phyloP scores from a whole-genome alignment of 2,888 invertebrate genomes.

The Megalurothrips usitatus region DNA sequence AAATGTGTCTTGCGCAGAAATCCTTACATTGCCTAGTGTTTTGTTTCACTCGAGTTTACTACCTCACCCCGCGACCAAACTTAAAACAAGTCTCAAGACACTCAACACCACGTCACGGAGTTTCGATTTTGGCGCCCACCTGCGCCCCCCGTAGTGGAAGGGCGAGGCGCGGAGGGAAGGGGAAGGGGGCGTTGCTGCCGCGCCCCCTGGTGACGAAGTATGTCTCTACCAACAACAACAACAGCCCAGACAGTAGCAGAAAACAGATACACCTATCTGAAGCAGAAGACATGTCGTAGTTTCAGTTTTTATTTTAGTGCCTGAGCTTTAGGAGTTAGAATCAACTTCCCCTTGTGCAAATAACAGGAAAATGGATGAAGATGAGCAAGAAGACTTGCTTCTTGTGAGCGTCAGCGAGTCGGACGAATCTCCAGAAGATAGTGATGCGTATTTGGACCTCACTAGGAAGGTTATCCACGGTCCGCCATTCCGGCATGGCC shows the following conservation, averaged over 20 bases:
- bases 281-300: conserved; percentile 22
- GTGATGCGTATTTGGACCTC: conserved; percentile 39
- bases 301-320: conserved; percentile 7
- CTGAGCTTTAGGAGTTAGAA: not conserved
- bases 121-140: too few species aligned
- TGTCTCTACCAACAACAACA: conserved; percentile 5
- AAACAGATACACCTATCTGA: conserved; percentile 16
- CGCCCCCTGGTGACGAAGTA: not conserved
- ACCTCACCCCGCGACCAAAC: too few species aligned
- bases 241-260: not conserved
- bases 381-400: conserved; percentile 45
- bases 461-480: not conserved
- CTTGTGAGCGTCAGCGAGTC: conserved; percentile 43
- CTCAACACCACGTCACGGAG: too few species aligned
- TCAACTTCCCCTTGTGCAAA: not conserved
- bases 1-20: too few species aligned
- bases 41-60: too few species aligned
- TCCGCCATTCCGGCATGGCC: conserved; percentile 15
- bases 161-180: too few species aligned
- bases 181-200: too few species aligned
- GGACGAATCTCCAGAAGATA: conserved; percentile 46
- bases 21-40: too few species aligned
- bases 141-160: too few species aligned
- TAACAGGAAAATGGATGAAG: conserved; percentile 40
- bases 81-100: too few species aligned